Base-by-base conservation (phyloP, 2,797 vertebrate genomes). In the Toxotes lorentzi region DNA sequence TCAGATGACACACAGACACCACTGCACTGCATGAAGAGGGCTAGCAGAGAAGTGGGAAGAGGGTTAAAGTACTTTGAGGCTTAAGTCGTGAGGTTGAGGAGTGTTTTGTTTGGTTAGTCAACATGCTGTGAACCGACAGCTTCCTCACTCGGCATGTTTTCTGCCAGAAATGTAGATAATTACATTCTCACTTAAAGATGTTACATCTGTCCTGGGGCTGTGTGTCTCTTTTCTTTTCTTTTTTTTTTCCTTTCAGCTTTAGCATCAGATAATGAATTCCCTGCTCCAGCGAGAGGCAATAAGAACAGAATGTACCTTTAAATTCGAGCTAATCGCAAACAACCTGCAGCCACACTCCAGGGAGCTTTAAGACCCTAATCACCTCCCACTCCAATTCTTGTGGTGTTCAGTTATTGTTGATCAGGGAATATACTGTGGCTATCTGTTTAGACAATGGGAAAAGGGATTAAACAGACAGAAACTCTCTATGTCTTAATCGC, bases 281-380 rank as follows among this genome's bases (percentile, higher is more conserved):
- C 92, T 19, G 57, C 63, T 85, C 72, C 61, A 62, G 66, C 64
- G 59, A 81, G 75, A 88, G 83, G 70, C 73, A 88, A 82, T 82
- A 86, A 87, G 86, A 61, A 88, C 74, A 88, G 75, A 89, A 88
- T 87, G 87, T 90, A 88, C 83, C 90, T 92, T 87, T 91, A 92
- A 88, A 89, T 90, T 86, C 47, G 47, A 84, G 88, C 86, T 91
- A 90, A 92, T 92, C 86, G 89, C 85, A 85, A 89, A 93, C 87
- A 91, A 90, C 85, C 90, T 88, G 85, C 83, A 89, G 89, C 69
- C 60, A 61, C 68, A 78, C 91, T 92, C 88, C 72, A 79, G 90
- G 88, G 91, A 93, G 89, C 88, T 87, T 88, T 91, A 90, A 90
- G 82, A 87, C 84, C 75, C 82, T 89, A 92, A 93, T 94, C 93